These are phyloP conservation scores for Squalus acanthias DNA, from an alignment of 2,797 vertebrate species.

Conservation along the genomic window DNA sequence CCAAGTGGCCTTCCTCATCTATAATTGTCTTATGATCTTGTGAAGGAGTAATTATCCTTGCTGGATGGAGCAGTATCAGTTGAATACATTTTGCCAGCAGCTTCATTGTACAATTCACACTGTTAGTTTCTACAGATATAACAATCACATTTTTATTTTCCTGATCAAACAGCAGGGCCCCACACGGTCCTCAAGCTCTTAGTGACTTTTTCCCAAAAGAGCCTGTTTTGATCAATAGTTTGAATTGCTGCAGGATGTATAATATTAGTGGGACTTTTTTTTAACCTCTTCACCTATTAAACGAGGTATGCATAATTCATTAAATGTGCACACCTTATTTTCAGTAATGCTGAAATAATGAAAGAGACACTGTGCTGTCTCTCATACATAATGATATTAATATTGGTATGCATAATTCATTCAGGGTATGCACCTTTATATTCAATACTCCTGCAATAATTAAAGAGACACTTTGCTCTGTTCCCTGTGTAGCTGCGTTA, in stretches of 20 bases:
- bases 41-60: background rate
- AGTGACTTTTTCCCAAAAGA: background rate
- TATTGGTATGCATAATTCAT: constrained; percentile 7
- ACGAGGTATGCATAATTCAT: background rate
- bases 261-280: constrained; percentile 3
- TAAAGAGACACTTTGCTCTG: background rate
- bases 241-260: background rate
- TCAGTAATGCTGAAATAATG: constrained; percentile 23
- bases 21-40: no score
- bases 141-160: background rate
- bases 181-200: background rate
- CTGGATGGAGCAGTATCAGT: background rate
- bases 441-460: background rate
- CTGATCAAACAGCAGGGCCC: background rate
- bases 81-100: background rate
- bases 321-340: background rate
- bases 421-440: constrained; percentile 1
- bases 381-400: constrained; percentile 27
- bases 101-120: background rate
- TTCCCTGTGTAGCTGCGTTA: background rate
- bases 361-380: background rate
- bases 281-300: background rate
- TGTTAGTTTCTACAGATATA: background rate
- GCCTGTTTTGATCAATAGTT: background rate
- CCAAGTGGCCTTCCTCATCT: background rate